Evolutionary conservation across 1,140 invertebrate genomes (phyloP).

Genomic region (Oreohelix idahoensis): DNA sequence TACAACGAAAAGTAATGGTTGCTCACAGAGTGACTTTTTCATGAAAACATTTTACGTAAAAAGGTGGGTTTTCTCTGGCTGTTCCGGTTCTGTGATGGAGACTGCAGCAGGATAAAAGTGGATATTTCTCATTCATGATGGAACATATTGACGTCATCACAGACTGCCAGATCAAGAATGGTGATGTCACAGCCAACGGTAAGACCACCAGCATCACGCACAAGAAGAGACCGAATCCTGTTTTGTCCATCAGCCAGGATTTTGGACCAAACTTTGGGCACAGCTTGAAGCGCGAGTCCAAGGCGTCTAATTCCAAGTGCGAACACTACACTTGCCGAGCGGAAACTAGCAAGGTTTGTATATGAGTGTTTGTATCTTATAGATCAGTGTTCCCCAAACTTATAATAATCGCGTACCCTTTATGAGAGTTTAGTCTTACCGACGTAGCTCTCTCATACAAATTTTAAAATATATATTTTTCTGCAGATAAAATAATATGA

Average conservation of each 20-base stretch:
- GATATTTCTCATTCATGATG: neutral
- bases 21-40: neutral
- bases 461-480: no score
- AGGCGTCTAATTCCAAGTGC: neutral
- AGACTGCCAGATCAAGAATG: conserved; percentile 28
- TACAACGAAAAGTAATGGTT: neutral
- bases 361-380: neutral
- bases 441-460: no score
- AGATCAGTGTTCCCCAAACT: no score
- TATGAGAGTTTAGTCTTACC: no score
- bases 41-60: no score
- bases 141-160: conserved; percentile 37
- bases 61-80: no score
- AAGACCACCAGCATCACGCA: neutral
- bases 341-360: conserved; percentile 11
- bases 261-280: neutral
- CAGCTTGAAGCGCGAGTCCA: neutral
- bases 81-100: neutral
- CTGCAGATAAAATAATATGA: no score
- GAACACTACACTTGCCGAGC: neutral
- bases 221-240: neutral
- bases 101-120: neutral
- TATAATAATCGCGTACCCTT: no score
- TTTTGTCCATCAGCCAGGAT: neutral
- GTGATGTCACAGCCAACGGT: conserved; percentile 22